Percentiles rank a stretch among this genome's conserved stretches.
phyloP scores from a whole-genome alignment of 2,113 vertebrate species.

The Eulacestoma nigropectus region DNA sequence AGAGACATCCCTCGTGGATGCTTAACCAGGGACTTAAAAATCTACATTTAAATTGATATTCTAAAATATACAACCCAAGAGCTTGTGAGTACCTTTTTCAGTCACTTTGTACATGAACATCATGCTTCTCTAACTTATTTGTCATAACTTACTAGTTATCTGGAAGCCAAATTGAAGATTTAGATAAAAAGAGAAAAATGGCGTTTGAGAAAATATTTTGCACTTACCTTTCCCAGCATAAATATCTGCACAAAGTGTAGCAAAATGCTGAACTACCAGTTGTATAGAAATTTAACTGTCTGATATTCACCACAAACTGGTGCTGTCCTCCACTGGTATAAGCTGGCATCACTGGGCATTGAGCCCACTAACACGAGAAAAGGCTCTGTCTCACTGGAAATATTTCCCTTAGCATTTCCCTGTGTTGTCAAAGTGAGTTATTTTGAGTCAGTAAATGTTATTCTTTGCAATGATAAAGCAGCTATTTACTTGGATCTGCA shows the following conservation, averaged over 20 bases:
- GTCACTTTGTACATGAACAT: not conserved
- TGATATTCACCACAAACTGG: not conserved
- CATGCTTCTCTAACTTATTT: slow-evolving; percentile 30
- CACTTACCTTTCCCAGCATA: not conserved
- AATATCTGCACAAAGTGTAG: not conserved
- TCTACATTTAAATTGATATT: slow-evolving; percentile 74
- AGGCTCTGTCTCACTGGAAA: not conserved
- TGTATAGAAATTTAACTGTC: not conserved
- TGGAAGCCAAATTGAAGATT: slow-evolving; percentile 15
- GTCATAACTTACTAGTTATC: not conserved
- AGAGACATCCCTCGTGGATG: slow-evolving; percentile 12
- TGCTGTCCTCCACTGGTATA: not conserved
- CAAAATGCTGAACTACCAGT: not conserved
- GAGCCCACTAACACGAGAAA: not conserved
- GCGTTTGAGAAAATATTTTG: not conserved
- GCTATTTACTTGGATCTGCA: not conserved
- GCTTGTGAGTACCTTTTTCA: not conserved
- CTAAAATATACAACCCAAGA: slow-evolving; percentile 50
- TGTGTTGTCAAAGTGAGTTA: not conserved
- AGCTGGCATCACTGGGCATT: not conserved
- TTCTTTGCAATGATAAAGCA: not conserved
- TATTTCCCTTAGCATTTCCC: not conserved
- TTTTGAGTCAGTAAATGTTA: not conserved
- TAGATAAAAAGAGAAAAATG: not conserved
- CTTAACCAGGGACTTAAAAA: slow-evolving; percentile 56